Base-by-base conservation (phyloP, 2,113 vertebrate genomes). In the Morone saxatilis region DNA sequence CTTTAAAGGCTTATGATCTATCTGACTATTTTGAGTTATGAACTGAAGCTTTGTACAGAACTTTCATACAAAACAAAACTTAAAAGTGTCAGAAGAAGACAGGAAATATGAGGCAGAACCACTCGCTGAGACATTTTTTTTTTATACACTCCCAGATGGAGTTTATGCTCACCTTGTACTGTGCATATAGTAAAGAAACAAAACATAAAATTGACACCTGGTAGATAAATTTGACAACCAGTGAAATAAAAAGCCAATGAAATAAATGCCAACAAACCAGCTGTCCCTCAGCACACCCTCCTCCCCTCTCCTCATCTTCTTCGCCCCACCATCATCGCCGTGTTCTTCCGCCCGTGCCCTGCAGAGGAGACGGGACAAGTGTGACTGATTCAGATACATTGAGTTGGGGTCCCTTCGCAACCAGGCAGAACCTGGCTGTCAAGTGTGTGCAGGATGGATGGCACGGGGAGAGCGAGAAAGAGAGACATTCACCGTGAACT, bases 201-300 rank as follows among this genome's bases (percentile, higher is more conserved):
- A 86, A 84, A 68, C 88, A 76, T 89, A 76, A 93, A 88, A 75
- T 68, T 81, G 81, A 78, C 91, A 93, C 83, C 74, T 90, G 89
- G 71, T 45, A 57, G 36, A 86, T 90, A 90, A 88, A 89, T 79
- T 72, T 56, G 81, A 87, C 84, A 87, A 83, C 66, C 36, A 11
- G 74, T 1, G 74, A 68, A 80, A 90, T 86, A 86, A 84, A 90
- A 89, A 65, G 7, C 31, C 31, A 20, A 9, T 70, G n/a, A 80
- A 86, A 69, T 20, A 48, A 83, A 87, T 47, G 12, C 22, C 71
- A 53, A 36, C 84, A 73, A 25, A 54, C 60, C 91, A 85, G 88
- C 78, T 87, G 89, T 71, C 80, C 53, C 50, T 31, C 65, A 0
- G n/a, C 31, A 4, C 25, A 1, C 56, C 11, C 40, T 43, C 31